Base-by-base conservation (phyloP, 2,797 vertebrate genomes). In the Telmatherina bonti region DNA sequence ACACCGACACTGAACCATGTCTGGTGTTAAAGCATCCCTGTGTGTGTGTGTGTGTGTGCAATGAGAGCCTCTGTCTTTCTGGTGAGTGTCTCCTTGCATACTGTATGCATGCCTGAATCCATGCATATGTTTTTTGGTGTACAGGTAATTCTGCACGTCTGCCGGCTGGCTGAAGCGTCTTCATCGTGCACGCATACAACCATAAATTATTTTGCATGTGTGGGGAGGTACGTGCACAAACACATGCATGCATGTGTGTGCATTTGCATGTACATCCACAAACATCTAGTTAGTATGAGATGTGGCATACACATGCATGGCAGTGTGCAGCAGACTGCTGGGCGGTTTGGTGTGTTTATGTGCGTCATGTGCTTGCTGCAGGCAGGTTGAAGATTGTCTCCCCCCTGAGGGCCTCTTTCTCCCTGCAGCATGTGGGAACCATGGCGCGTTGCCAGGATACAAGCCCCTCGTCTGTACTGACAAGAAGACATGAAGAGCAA, bases 401-500 rank as follows among this genome's bases (percentile, higher is more conserved):
- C 95, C 94, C 93, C 95, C 93, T 83, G 93, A 95, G 95, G 95
- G 94, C 87, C 91, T 88, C 88, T 80, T 83, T 88, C 90, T 95
- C 94, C 93, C 94, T 94, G 93, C 94, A 95, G 94, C 94, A 94
- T 94, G 93, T 92, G 94, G 94, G 92, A 94, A 92, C 91, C 91
- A 88, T 94, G 95, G 94, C 93, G 89, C 92, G 93, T 96, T 96
- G 95, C 95, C 95, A 95, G 94, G 95, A 95, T 95, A 96, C 95
- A 95, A 96, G 95, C 92, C 93, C 93, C 92, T 92, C 92, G 92
- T 95, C 95, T 95, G 92, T 94, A 94, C 93, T 95, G 94, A 95
- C 95, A 95, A 96, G 94, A 94, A 95, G 94, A 95, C 94, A 95
- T 94, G 95, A 96, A 95, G 94, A 95, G 94, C 94, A 95, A 93